Conservation (phyloP, 1,140 invertebrate genomes). For the Drosophila ambigua region DNA sequence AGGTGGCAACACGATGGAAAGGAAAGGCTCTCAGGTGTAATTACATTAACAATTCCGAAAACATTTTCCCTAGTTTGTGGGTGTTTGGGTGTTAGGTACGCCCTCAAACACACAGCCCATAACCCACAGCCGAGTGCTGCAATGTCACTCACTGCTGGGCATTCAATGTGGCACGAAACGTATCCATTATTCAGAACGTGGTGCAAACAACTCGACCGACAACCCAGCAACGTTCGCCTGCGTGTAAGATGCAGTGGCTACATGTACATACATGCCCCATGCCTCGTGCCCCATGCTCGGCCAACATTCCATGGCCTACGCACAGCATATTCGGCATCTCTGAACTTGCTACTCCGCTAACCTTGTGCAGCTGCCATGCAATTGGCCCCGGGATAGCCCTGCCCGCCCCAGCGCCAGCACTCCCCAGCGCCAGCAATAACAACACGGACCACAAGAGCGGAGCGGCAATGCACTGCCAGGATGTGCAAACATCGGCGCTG, state of each 20-base stretch:
- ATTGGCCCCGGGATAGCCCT: conserved; percentile 48
- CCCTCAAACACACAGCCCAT: too few species aligned
- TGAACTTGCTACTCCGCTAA: conserved; percentile 57
- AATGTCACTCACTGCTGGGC: conserved; percentile 74
- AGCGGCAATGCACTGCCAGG: conserved; percentile 30
- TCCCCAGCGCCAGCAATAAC: conserved; percentile 17
- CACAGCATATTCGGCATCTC: conserved; percentile 61
- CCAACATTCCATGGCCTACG: conserved; percentile 47
- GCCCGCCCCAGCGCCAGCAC: too few species aligned
- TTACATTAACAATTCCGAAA: conserved; percentile 80
- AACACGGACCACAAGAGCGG: conserved; percentile 15
- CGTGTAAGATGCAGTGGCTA: conserved; percentile 65
- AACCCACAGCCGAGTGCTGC: conserved; percentile 15
- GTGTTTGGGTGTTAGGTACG: too few species aligned
- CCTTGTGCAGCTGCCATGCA: conserved; percentile 61
- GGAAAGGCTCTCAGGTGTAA: conserved; percentile 67
- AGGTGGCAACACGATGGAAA: conserved; percentile 15
- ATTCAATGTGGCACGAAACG: conserved; percentile 74
- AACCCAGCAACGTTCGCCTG: conserved; percentile 52
- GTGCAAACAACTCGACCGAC: conserved; percentile 72
- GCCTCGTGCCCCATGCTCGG: background rate
- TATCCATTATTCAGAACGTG: conserved; percentile 80
- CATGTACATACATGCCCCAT: conserved; percentile 9
- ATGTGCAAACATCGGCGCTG: conserved; percentile 51
- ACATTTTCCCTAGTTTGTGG: conserved; percentile 47